Evolutionary conservation across 2,113 vertebrate species (phyloP), one percentile per base, ranked within the genome.

Genomic region (Panthera tigris): DNA sequence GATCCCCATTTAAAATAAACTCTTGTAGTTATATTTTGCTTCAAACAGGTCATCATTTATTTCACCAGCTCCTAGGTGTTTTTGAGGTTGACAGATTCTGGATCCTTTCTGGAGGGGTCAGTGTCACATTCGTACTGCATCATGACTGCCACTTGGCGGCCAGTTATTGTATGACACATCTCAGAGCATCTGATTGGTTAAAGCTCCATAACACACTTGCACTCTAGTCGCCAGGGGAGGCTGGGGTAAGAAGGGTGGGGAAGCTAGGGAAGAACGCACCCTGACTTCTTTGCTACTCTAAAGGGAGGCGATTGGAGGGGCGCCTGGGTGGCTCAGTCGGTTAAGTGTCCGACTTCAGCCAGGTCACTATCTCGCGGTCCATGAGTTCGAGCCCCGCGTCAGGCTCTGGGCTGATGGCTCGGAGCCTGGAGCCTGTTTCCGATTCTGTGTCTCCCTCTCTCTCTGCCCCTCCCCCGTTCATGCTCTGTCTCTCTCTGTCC

Each of bases 141-240:
- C 48, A 18, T 29, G 29, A 71, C 86, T 96, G 95, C n/a, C 95
- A 57, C 76, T 96, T 89, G 65, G 92, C 3, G 78, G 94, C 33
- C 14, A 48, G 7, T 81, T 50, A 2, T 7, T 45, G 57, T 48
- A 85, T 85, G 81, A 80, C 55, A 41, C 9, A 25, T 80, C 12
- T 36, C 19, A 12, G 55, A 14, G 41, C 27, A 36, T 52, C 48
- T 61, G 61, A 87, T 14, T 23, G 39, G 14, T 55, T 74, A 88
- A 88, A 39, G 29, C 39, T 68, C 33, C 39, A 52, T 88, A 33
- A 52, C 55, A 74, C 1, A 10, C 21, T 90, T 81, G 65, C 66
- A 39, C 14, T 66, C 14, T 33, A 91, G 45, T 74, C 52, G 31
- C 80, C 97, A 57, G 33, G 33, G 79, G 79, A 93, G 48, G 29